Conservation (phyloP, 2,113 vertebrate genomes). For the Ochotona princeps region DNA sequence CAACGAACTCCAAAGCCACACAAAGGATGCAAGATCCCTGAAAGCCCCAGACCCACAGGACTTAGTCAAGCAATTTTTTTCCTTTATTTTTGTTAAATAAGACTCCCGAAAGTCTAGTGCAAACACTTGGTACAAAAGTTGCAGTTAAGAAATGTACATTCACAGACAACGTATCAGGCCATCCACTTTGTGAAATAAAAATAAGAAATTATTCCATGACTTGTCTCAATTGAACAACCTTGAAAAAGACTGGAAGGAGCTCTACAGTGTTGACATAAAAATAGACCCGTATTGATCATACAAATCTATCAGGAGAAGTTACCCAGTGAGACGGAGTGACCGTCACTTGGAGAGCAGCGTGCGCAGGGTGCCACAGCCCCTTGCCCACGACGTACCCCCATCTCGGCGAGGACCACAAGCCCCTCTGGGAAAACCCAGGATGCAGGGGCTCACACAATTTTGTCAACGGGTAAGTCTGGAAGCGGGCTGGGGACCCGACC, state of each 20-base stretch:
- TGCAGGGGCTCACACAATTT: background rate
- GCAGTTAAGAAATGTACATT: constrained; percentile 92
- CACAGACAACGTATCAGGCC: constrained; percentile 94
- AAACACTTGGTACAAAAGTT: constrained; percentile 97
- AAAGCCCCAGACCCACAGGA: background rate
- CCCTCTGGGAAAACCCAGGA: background rate
- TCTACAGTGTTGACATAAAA: constrained; percentile 91
- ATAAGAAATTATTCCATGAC: constrained; percentile 90
- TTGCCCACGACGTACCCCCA: constrained; percentile 3
- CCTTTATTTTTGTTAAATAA: constrained; percentile 86
- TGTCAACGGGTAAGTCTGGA: background rate
- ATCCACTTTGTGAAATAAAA: constrained; percentile 92
- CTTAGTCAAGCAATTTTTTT: constrained; percentile 86
- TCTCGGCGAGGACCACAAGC: background rate
- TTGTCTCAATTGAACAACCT: constrained; percentile 85
- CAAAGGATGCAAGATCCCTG: background rate
- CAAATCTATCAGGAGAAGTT: constrained; percentile 89
- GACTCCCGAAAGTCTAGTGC: constrained; percentile 91
- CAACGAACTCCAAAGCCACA: background rate
- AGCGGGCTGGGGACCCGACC: background rate
- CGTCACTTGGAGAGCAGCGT: constrained; percentile 60
- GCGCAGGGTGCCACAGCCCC: constrained; percentile 28
- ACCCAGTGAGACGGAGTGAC: constrained; percentile 83
- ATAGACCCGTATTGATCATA: constrained; percentile 93
- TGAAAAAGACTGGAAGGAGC: constrained; percentile 90